Base-by-base conservation (phyloP, 1,140 invertebrate genomes). In the Mercenaria mercenaria region DNA sequence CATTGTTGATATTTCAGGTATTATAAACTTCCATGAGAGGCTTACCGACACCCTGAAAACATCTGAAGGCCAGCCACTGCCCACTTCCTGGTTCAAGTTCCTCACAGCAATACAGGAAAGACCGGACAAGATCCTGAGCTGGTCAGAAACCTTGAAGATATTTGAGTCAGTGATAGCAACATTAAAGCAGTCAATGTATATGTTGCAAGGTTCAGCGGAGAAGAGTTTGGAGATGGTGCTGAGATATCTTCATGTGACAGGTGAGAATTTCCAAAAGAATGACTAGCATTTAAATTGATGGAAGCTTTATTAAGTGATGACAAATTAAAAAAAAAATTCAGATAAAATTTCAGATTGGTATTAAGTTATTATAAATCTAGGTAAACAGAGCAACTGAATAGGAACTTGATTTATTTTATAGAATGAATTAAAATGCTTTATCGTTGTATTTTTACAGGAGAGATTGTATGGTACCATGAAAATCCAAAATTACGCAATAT, bases 401-500 rank as follows among this genome's bases (percentile, higher is more conserved):
- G n/a, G n/a, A n/a, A n/a, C n/a, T n/a, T n/a, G n/a, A n/a, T n/a
- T n/a, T n/a, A n/a, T n/a, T n/a, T n/a, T n/a, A n/a, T n/a, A n/a
- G n/a, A n/a, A n/a, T n/a, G n/a, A n/a, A n/a, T n/a, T n/a, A n/a
- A n/a, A n/a, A n/a, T n/a, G n/a, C n/a, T n/a, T n/a, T n/a, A n/a
- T n/a, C 43, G 43, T 47, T 47, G 43, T 47, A 47, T 50, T 29
- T n/a, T 47, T 88, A 32, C 26, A 88, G 88, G 94, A 0, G 94
- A 95, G 74, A 95, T 95, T 32, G 92, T 95, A 10, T 95, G 94
- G 94, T 95, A 93, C 82, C 83, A 92, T 64, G 93, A 95, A 15
- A 95, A 95, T 43, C 92, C 92, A 0, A 91, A 92, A 37, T 91
- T 95, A 20, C 77, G 91, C 18, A 80, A 79, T n/a, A 93, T 94